A percentile compares a stretch with the other conserved stretches of the same genome.
These are phyloP conservation scores for Epinephelus cyanopodus DNA, from an alignment of 2,113 vertebrate genomes.

Conservation along the genomic window DNA sequence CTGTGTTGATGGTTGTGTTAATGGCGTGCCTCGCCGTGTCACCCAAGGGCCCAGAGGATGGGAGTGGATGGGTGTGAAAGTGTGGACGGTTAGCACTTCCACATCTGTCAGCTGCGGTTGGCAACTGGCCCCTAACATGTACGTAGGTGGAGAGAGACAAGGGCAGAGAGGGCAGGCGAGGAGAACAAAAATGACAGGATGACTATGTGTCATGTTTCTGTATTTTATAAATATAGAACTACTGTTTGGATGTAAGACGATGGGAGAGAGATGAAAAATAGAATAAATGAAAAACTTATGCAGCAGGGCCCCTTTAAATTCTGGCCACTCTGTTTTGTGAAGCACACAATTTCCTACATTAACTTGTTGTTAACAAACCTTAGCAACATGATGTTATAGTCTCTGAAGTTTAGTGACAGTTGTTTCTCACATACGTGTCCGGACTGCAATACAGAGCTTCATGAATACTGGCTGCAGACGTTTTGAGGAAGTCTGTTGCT, in stretches of 20 bases:
- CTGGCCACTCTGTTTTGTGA: no score
- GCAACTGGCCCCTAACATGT: conserved; percentile 31
- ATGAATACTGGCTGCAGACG: no score
- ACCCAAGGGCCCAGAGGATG: conserved; percentile 4
- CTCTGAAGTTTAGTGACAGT: no score
- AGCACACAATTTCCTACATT: no score
- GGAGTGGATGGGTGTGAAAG: conserved; percentile 54
- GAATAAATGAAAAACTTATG: no score
- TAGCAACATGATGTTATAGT: no score
- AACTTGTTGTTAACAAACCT: no score
- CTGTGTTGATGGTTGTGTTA: background rate
- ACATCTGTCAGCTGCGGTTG: conserved; percentile 49
- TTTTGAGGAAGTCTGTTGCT: no score
- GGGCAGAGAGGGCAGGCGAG: background rate
- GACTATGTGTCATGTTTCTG: background rate
- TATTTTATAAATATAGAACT: background rate
- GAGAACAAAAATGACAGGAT: background rate
- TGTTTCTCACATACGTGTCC: no score
- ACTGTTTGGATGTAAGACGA: background rate
- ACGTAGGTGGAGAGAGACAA: conserved; percentile 15
- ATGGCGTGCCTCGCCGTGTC: conserved; percentile 14
- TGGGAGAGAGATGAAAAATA: background rate
- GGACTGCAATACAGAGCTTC: no score
- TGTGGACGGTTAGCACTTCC: conserved; percentile 47
- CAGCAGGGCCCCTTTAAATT: no score